Percentiles rank a stretch among this genome's conserved stretches.
Conservation (phyloP, 1,140 invertebrate species). For the Charaxes varanes region DNA sequence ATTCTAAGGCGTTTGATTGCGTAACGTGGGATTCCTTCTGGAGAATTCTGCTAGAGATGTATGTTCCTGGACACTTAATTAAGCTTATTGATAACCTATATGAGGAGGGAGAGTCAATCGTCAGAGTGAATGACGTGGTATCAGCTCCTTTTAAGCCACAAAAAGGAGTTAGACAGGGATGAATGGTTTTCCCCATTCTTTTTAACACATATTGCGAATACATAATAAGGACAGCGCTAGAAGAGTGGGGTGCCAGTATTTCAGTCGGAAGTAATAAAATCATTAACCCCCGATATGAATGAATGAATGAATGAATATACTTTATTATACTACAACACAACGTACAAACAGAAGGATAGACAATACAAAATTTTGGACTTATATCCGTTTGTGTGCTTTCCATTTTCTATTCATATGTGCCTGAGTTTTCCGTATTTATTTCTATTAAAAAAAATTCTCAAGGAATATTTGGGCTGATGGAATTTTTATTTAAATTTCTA, state of each 20-base stretch:
- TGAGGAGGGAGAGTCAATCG: slow-evolving; percentile 2
- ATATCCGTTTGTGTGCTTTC: too few relatives aligned
- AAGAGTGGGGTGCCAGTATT: slow-evolving; percentile 4
- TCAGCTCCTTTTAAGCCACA: slow-evolving; percentile 5
- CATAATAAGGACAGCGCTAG: slow-evolving; percentile 3
- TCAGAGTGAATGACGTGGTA: slow-evolving; percentile 10
- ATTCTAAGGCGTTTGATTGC: background rate
- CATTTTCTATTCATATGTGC: too few relatives aligned
- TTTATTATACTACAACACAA: too few relatives aligned
- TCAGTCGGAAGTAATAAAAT: slow-evolving; percentile 1
- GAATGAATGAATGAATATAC: too few relatives aligned
- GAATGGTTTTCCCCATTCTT: slow-evolving; percentile 7
- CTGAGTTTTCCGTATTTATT: too few relatives aligned
- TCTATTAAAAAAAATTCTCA: too few relatives aligned
- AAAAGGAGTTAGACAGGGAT: slow-evolving; percentile 11
- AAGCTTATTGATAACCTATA: slow-evolving; percentile 2
- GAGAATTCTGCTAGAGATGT: slow-evolving; percentile 7
- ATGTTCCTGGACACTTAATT: slow-evolving; percentile 6
- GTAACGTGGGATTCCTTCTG: slow-evolving; percentile 2
- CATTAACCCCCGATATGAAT: slow-evolving; percentile 3
- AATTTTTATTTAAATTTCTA: too few relatives aligned
- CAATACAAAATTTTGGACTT: too few relatives aligned
- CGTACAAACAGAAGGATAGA: too few relatives aligned
- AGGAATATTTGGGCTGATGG: too few relatives aligned
- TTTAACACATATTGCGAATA: slow-evolving; percentile 10